Evolutionary conservation across 2,888 invertebrate species (phyloP).

Genomic region (Drosophila neonasuta): DNA sequence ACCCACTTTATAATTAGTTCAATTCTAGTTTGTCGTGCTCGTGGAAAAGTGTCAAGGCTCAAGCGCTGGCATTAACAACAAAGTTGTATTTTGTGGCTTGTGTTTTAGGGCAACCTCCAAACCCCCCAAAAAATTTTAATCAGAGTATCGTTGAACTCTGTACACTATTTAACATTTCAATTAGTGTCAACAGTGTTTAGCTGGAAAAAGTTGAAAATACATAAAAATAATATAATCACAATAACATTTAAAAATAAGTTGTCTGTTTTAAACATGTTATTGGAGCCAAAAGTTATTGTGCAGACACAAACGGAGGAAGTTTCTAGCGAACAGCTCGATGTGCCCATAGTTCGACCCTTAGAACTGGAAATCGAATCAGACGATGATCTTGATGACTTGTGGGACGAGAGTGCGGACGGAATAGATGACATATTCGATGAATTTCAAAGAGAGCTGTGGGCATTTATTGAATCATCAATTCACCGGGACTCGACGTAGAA

Average conservation of each 20-base stretch:
- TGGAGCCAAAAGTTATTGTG: background rate
- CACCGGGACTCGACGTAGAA: background rate
- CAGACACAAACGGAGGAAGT: background rate
- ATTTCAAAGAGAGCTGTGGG: background rate
- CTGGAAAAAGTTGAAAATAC: background rate
- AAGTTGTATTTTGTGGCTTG: constrained; percentile 9
- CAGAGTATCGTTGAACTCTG: background rate
- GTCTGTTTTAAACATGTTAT: background rate
- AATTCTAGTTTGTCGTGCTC: constrained; percentile 36
- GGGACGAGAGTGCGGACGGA: background rate
- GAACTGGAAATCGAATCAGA: background rate
- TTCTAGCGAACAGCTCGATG: background rate
- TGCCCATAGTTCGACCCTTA: constrained; percentile 1
- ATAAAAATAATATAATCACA: background rate
- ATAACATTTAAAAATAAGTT: background rate
- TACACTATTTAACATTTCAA: background rate
- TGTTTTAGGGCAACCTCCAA: background rate
- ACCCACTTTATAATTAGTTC: constrained; percentile 66
- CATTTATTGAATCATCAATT: background rate
- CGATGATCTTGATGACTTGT: background rate
- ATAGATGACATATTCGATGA: background rate
- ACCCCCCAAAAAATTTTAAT: background rate
- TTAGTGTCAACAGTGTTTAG: background rate
- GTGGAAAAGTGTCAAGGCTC: constrained; percentile 16
- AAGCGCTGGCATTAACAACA: constrained; percentile 5